A percentile compares a stretch with the other conserved stretches of the same genome.
Conservation (phyloP, 2,888 invertebrate genomes). For the Cephus nigrinus region DNA sequence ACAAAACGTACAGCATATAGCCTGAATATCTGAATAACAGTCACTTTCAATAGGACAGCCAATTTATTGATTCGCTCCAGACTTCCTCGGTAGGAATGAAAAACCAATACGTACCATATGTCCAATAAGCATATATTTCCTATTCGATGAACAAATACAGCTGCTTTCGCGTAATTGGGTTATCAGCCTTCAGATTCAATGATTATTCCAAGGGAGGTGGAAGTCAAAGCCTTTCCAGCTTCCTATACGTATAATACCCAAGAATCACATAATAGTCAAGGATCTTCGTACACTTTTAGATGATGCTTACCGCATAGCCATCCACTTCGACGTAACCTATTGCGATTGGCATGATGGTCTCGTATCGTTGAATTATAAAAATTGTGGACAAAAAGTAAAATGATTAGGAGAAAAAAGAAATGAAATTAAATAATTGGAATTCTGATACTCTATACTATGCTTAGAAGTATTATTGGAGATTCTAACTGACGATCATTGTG, state of each 20-base stretch:
- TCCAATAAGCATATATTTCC: neutral
- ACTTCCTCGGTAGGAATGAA: neutral
- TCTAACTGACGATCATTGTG: neutral
- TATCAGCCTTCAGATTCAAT: constrained; percentile 32
- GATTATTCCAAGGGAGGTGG: constrained; percentile 22
- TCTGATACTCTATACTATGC: neutral
- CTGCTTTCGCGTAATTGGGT: constrained; percentile 39
- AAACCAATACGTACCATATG: neutral
- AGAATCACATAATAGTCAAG: constrained; percentile 49
- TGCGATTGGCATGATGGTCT: neutral
- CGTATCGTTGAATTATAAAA: neutral
- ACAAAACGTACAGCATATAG: neutral
- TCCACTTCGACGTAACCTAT: neutral
- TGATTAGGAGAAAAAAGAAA: too few species aligned
- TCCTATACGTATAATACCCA: constrained; percentile 47
- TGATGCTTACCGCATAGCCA: neutral
- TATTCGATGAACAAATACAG: neutral
- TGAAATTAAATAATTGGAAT: neutral
- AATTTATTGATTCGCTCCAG: neutral
- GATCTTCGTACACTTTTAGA: constrained; percentile 20
- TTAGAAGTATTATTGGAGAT: neutral
- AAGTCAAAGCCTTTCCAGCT: constrained; percentile 45
- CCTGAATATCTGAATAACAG: neutral
- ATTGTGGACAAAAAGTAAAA: too few species aligned
- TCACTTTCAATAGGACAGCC: neutral